A percentile compares a stretch with the other conserved stretches of the same genome.
Conservation (phyloP, 2,113 vertebrate genomes). For the Alethe diademata region DNA sequence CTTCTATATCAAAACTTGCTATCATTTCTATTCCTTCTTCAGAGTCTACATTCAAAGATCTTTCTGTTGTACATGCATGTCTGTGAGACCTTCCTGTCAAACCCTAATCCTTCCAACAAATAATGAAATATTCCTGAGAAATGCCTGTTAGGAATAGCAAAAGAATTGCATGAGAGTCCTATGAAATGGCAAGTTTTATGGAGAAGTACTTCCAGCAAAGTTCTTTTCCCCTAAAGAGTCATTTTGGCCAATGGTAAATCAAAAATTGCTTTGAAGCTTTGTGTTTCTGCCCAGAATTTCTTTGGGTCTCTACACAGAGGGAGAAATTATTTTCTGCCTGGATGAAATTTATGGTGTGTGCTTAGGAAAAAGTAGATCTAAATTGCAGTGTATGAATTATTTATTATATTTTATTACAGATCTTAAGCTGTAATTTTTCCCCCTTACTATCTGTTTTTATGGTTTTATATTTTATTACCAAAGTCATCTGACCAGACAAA, state of each 20-base stretch:
- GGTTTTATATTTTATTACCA: neutral
- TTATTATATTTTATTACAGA: neutral
- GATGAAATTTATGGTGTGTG: neutral
- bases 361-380: neutral
- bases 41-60: too few species aligned
- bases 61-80: too few species aligned
- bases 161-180: neutral
- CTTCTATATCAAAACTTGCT: too few species aligned
- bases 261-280: neutral
- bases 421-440: neutral
- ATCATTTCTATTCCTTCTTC: too few species aligned
- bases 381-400: neutral
- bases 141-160: neutral
- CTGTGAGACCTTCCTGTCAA: too few species aligned
- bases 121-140: neutral
- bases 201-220: neutral
- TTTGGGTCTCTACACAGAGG: neutral
- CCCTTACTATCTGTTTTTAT: neutral
- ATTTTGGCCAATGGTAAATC: neutral
- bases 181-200: neutral
- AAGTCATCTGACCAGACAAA: neutral
- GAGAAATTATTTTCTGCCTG: neutral
- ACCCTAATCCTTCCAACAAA: neutral
- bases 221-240: neutral
- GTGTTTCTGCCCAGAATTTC: neutral